Percentiles rank a stretch among this genome's conserved stretches.
Evolutionary conservation across 2,113 vertebrate species (phyloP).

Genomic region (Noctilio leporinus): DNA sequence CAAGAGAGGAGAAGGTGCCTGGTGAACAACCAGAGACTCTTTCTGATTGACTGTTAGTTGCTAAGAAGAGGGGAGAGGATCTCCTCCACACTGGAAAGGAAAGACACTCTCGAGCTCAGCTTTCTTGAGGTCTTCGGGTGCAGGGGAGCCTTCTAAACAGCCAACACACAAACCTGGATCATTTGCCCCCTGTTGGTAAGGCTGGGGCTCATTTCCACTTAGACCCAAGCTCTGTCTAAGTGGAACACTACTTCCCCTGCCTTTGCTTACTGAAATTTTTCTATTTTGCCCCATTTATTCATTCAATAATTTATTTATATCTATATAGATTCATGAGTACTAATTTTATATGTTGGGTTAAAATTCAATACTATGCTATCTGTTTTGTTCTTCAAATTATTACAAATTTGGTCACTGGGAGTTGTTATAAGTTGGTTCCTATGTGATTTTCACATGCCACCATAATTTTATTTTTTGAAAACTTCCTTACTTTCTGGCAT

Average conservation of each 20-base stretch:
- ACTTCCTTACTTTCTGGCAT: not conserved
- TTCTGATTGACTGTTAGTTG: not conserved
- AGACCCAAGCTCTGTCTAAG: rapidly evolving
- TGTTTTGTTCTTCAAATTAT: not conserved
- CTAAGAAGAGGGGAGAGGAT: not conserved
- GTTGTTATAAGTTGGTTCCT: not conserved
- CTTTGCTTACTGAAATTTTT: not conserved
- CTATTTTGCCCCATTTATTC: not conserved
- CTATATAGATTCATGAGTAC: not conserved
- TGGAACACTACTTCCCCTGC: not conserved
- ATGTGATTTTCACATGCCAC: not conserved
- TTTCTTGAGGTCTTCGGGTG: not conserved
- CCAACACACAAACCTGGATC: not conserved
- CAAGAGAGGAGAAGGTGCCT: not conserved
- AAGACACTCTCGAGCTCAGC: too few species aligned
- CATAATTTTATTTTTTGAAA: not conserved
- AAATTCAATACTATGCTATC: not conserved
- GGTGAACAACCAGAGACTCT: not conserved
- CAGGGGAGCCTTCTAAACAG: not conserved
- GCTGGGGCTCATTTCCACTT: rapidly evolving
- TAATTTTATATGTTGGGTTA: not conserved
- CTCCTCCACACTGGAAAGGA: not conserved
- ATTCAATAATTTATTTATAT: not conserved
- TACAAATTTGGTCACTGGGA: not conserved
- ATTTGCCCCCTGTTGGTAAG: not conserved